These are phyloP conservation scores for Diaphora mendica DNA, from an alignment of 2,888 invertebrate genomes.

Conservation along the genomic window DNA sequence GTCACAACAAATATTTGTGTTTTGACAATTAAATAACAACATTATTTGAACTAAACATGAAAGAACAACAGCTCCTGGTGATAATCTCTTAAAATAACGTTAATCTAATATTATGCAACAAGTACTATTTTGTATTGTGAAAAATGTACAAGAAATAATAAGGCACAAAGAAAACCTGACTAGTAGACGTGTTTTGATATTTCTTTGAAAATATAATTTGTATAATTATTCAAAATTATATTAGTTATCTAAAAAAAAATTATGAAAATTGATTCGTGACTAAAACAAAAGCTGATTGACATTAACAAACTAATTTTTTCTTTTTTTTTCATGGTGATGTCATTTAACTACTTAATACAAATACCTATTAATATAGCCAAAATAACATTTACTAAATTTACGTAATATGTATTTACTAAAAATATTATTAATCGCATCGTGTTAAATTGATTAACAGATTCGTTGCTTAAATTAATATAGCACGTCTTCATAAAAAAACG, in stretches of 20 bases:
- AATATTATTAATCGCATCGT: background rate
- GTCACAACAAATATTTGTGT: background rate
- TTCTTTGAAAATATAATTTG: background rate
- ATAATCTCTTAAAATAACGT: conserved; percentile 50
- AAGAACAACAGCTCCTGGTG: conserved; percentile 36
- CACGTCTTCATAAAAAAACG: conserved; percentile 39
- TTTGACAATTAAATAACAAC: conserved; percentile 18
- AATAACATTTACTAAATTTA: background rate
- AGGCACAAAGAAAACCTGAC: conserved; percentile 49
- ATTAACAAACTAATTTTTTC: background rate
- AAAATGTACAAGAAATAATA: conserved; percentile 44
- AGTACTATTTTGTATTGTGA: conserved; percentile 29
- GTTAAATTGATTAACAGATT: background rate
- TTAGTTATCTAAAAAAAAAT: no score
- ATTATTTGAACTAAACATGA: conserved; percentile 10
- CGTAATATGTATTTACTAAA: background rate
- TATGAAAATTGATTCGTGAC: background rate
- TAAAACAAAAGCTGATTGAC: background rate
- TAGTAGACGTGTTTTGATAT: conserved; percentile 38
- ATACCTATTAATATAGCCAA: background rate
- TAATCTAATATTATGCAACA: conserved; percentile 38
- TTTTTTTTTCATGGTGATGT: background rate
- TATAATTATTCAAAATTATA: no score
- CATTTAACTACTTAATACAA: background rate
- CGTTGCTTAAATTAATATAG: background rate